These are phyloP conservation scores for Willowsia nigromaculata DNA, from an alignment of 2,888 invertebrate genomes.

Conservation along the genomic window DNA sequence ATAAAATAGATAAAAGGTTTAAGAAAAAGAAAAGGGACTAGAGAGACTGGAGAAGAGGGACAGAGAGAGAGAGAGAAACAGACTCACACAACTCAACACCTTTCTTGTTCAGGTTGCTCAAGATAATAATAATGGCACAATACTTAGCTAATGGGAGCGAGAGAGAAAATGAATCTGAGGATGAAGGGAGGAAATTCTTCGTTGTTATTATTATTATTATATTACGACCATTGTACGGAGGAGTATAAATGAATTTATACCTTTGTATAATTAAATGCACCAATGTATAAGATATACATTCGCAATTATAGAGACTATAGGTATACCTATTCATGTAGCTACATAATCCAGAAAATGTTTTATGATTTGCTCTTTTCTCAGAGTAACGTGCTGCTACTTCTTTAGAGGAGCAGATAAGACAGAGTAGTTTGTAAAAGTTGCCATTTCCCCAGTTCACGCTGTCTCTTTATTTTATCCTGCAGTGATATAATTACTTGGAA, in stretches of 20 bases:
- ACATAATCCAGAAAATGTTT: slow-evolving; percentile 20
- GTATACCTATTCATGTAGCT: background rate
- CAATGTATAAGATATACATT: background rate
- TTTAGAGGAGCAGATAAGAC: background rate
- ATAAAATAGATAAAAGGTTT: slow-evolving; percentile 68
- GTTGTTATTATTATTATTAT: slow-evolving; percentile 22
- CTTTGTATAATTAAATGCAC: background rate
- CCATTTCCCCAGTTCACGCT: background rate
- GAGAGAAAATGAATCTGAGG: slow-evolving; percentile 49
- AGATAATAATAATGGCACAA: slow-evolving; percentile 53
- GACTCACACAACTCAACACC: slow-evolving; percentile 60
- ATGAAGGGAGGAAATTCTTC: slow-evolving; percentile 45
- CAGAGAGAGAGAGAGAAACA: background rate
- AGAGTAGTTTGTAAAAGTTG: slow-evolving; percentile 16
- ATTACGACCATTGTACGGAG: background rate
- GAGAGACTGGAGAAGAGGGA: background rate
- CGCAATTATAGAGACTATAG: background rate
- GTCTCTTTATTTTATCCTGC: background rate
- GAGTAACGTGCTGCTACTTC: background rate
- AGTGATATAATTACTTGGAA: background rate
- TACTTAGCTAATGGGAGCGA: slow-evolving; percentile 50
- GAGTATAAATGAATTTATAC: background rate
- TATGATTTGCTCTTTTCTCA: background rate
- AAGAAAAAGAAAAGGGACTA: slow-evolving; percentile 44
- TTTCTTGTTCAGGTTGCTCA: slow-evolving; percentile 50